Percentiles rank a stretch among this genome's conserved stretches.
Evolutionary conservation across 2,797 vertebrate species (phyloP).

Genomic region (Tapera naevia): DNA sequence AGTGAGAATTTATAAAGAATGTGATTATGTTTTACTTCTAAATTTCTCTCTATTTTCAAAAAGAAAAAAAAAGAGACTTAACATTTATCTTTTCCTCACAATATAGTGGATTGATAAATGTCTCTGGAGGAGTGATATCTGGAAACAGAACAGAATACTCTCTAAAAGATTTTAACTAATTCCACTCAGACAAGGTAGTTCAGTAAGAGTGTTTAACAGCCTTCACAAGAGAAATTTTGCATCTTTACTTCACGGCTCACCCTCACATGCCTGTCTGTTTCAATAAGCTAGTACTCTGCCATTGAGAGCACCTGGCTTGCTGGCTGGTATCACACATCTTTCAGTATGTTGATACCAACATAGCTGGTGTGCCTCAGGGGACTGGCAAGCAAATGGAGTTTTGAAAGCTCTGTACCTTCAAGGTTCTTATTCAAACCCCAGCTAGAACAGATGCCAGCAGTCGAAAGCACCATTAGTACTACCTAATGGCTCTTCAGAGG

Average conservation of each 20-base stretch:
- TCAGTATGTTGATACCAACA: background rate
- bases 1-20: background rate
- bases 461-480: background rate
- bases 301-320: constrained; percentile 10
- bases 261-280: constrained; percentile 14
- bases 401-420: background rate
- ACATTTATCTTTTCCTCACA: background rate
- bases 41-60: constrained; percentile 30
- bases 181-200: constrained; percentile 6
- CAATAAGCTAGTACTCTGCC: constrained; percentile 5
- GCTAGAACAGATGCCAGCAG: background rate
- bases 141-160: background rate
- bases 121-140: background rate
- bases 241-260: background rate
- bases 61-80: background rate
- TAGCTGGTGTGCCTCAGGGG: background rate
- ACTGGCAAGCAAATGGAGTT: background rate
- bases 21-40: constrained; percentile 30
- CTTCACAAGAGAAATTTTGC: background rate
- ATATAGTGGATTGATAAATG: constrained; percentile 6
- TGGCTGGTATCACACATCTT: background rate
- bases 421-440: background rate
- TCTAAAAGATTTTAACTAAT: constrained; percentile 44
- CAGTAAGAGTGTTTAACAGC: background rate
- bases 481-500: constrained; percentile 27